Base-by-base conservation (phyloP, 2,797 vertebrate species). In the Pseudocheirus occidentalis region DNA sequence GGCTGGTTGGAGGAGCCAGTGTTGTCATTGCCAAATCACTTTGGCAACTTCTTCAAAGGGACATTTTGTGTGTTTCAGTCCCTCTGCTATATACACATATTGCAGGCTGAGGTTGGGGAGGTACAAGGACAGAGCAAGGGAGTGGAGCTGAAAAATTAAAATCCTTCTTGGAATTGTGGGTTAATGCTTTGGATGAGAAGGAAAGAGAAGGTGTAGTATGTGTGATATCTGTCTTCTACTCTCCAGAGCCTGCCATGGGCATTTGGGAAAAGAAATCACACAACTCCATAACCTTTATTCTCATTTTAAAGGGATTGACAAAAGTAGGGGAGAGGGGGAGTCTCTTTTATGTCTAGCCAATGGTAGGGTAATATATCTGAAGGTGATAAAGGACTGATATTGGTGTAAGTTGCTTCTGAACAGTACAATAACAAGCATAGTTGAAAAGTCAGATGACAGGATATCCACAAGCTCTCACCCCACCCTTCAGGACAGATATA, bases 1-100 rank as follows among this genome's bases (percentile, higher is more conserved):
- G 28, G 6, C 56, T 40, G 93, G 73, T 94, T 16, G 0, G 10
- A 56, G 34, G 50, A 96, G 3, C 0, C 0, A 1, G 12, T 57
- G 27, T 56, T 91, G 29, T 94, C 66, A 91, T 97, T 28, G 0
- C 92, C 93, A 91, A 93, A 58, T 73, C 0, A 1, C 29, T 95
- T 94, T 97, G 96, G 89, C 93, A 93, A 94, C 90, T 96, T 95
- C 54, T 96, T 96, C 90, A 57, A 28, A 96, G 58, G 93, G 94
- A 97, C 62, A 12, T 90, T 97, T 94, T 92, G 34, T 89, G 34
- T 95, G 27, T 56, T 95, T 94, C 27, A 52, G n/a, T 96, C 16
- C 57, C n/a, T 56, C 92, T 96, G 18, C 7, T 94, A 94, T 94
- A 5, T 40, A 81, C 95, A 59, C 66, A 81, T 40, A 81, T 21